phyloP scores from a whole-genome alignment of 2,888 invertebrate genomes.

The Rotaria socialis region DNA sequence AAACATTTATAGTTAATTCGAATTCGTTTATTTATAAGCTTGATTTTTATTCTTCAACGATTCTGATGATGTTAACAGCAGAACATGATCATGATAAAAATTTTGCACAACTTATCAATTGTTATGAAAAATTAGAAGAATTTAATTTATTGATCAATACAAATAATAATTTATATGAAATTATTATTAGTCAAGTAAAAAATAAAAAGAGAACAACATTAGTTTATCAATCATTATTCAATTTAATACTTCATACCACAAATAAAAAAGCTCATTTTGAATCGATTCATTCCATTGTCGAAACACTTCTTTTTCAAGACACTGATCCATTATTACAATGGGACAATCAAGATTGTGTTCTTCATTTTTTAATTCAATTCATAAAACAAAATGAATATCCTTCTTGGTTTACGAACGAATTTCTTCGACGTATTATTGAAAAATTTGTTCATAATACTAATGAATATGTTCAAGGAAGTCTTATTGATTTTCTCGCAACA shows the following conservation, averaged over 20 bases:
- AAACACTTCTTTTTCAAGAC: neutral
- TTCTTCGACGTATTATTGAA: no score
- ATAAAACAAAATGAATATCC: neutral
- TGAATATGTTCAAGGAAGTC: slow-evolving; percentile 22
- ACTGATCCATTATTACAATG: neutral
- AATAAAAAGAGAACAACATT: neutral
- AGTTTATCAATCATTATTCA: neutral
- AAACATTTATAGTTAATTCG: neutral
- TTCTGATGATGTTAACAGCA: neutral
- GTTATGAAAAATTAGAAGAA: neutral
- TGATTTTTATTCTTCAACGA: neutral
- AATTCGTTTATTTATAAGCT: neutral
- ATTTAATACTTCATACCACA: no score
- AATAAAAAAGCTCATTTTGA: no score
- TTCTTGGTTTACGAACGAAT: no score
- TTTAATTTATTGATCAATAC: no score
- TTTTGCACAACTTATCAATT: neutral
- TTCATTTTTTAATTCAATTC: neutral
- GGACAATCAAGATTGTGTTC: neutral
- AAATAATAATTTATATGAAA: no score
- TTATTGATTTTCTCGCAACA: neutral
- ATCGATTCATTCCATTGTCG: no score
- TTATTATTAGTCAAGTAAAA: neutral
- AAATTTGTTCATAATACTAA: neutral
- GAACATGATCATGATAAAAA: neutral